Conservation (phyloP, 2,113 vertebrate genomes). For the Asarcornis scutulata region DNA sequence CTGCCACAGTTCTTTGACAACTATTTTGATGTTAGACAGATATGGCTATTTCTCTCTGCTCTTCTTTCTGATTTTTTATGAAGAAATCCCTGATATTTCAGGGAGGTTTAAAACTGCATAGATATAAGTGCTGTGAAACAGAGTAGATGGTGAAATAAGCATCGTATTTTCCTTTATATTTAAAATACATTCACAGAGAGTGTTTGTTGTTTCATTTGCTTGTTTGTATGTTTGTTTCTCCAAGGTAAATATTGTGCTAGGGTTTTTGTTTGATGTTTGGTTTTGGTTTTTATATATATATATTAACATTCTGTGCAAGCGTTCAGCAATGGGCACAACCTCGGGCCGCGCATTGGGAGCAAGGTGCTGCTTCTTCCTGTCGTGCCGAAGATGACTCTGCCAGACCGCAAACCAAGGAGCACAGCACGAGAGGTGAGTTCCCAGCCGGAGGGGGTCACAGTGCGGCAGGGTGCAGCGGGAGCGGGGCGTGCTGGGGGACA, state of each 20-base stretch:
- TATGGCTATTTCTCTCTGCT: not conserved
- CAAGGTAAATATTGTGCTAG: accelerated
- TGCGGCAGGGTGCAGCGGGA: too few species aligned
- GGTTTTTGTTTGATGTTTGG: too few species aligned
- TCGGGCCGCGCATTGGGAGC: accelerated
- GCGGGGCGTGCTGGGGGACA: too few species aligned
- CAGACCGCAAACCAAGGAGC: accelerated
- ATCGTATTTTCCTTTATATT: accelerated
- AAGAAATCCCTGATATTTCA: not conserved
- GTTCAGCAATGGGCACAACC: accelerated
- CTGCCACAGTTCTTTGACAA: not conserved
- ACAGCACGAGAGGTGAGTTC: not conserved
- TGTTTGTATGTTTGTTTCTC: not conserved
- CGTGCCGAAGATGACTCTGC: accelerated
- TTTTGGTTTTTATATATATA: too few species aligned
- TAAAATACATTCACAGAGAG: accelerated
- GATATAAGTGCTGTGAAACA: not conserved
- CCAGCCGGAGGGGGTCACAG: accelerated
- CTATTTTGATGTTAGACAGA: accelerated
- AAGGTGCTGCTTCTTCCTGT: accelerated
- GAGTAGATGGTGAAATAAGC: not conserved
- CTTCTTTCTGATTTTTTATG: not conserved
- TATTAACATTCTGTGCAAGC: accelerated
- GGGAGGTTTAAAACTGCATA: not conserved
- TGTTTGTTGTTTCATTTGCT: not conserved